Percentiles rank a stretch among this genome's conserved stretches.
Conservation (phyloP, 1,140 invertebrate species). For the Macrobrachium nipponense region DNA sequence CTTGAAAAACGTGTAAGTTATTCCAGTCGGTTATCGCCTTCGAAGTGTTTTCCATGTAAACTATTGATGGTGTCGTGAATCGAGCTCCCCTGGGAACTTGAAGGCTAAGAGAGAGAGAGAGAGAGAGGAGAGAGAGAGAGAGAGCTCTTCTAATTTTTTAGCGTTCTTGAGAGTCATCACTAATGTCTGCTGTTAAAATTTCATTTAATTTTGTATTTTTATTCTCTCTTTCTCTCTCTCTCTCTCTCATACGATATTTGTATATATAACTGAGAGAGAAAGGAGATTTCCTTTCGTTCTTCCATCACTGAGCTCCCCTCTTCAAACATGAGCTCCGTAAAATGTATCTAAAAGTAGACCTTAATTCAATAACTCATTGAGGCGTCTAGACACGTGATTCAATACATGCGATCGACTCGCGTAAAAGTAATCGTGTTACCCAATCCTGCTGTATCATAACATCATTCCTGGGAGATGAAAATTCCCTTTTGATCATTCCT, state of each 20-base stretch:
- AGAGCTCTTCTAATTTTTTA: background rate
- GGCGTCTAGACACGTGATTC: conserved; percentile 40
- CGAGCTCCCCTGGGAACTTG: too few relatives aligned
- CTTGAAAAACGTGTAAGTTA: too few relatives aligned
- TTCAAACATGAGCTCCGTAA: too few relatives aligned
- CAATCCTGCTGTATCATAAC: conserved; percentile 9
- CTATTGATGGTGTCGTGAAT: too few relatives aligned
- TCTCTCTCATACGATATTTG: conserved; percentile 4
- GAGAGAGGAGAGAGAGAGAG: too few relatives aligned
- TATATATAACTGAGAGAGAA: background rate
- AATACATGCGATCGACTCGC: conserved; percentile 33
- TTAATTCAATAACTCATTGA: conserved; percentile 46
- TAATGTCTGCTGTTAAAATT: background rate
- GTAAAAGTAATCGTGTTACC: conserved; percentile 28
- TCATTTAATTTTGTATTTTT: background rate
- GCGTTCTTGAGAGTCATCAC: conserved; percentile 2
- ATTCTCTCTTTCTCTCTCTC: conserved; percentile 23
- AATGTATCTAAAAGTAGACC: background rate
- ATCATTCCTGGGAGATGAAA: too few relatives aligned
- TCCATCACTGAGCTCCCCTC: too few relatives aligned
- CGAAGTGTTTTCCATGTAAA: too few relatives aligned
- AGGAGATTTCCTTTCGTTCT: too few relatives aligned
- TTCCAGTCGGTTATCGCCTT: too few relatives aligned
- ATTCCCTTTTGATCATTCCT: too few relatives aligned
- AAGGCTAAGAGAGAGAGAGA: too few relatives aligned